Conservation (phyloP, 2,888 invertebrate genomes). For the Leucophenga montana region DNA sequence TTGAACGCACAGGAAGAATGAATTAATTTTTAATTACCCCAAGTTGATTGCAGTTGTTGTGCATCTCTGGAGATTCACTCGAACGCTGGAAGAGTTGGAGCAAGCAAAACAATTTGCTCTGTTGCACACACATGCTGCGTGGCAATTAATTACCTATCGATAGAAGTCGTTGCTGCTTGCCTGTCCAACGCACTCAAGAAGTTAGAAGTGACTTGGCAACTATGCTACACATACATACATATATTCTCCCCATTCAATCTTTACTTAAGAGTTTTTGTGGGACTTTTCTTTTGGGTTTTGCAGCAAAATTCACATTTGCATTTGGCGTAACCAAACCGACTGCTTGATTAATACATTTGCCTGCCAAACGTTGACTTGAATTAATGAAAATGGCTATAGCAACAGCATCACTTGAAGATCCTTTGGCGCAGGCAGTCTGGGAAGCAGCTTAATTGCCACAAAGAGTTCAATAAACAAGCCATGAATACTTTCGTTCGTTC, state of each 20-base stretch:
- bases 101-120: conserved; percentile 12
- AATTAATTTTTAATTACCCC: conserved; percentile 64
- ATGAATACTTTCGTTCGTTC: not conserved
- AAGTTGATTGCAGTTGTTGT: conserved; percentile 40
- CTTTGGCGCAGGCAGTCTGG: not conserved
- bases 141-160: conserved; percentile 63
- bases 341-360: conserved; percentile 1
- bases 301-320: conserved; percentile 56
- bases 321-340: conserved; percentile 47
- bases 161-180: conserved; percentile 35
- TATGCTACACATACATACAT: not conserved
- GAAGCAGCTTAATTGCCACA: conserved; percentile 37
- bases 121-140: conserved; percentile 22
- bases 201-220: conserved; percentile 50
- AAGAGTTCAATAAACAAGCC: not conserved
- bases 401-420: not conserved
- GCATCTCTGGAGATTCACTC: conserved; percentile 1
- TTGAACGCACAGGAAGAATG: conserved; percentile 24
- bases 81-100: conserved; percentile 22
- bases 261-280: no score
- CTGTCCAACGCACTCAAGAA: conserved; percentile 2
- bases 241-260: no score
- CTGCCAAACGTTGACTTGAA: conserved; percentile 28
- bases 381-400: conserved; percentile 40
- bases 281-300: not conserved